Base-by-base conservation (phyloP, 2,888 invertebrate genomes). In the Pachymerium ferrugineum region DNA sequence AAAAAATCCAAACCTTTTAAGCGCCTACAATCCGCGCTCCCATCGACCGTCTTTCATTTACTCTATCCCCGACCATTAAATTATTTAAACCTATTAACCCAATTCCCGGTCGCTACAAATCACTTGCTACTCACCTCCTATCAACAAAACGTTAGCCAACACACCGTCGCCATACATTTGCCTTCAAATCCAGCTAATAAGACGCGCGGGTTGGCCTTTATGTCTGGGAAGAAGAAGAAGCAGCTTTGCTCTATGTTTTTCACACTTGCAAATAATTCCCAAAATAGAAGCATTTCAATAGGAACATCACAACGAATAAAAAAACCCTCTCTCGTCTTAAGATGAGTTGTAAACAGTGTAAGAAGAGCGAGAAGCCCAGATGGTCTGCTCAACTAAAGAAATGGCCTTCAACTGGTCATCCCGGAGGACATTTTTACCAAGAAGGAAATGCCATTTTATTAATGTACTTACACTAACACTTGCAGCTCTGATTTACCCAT, bases 391-490 rank as follows among this genome's bases (percentile, higher is more conserved):
- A 22, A 28, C 62, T 28, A 62, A 28, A 38, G 25, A 28, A 62
- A 25, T 62, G 62, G 62, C 62, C 62, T 62, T 62, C 62, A 12
- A 54, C 62, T 28, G 62, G n/a, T n/a, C 28, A 28, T 62, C 62
- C 62, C 62, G 62, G 62, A 62, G 62, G 62, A 62, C 62, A 62
- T 62, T 62, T 62, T 62, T 28, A 28, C 62, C 62, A 28, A 62
- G 62, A 62, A 62, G 62, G 62, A 62, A 62, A 62, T 47, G 47
- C 19, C 47, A 19, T 47, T 47, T 62, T 62, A n/a, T 19, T 54
- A 22, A 4, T 10, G 19, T 22, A 28, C 14, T 28, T n/a, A 62
- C 62, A 62, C 25, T 28, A 22, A 28, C 54, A 14, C 62, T 62
- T 25, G 62, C 62, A 28, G 28, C 2, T 25, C 28, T 4, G 25